Conservation (phyloP, 2,888 invertebrate species). For the Thumatha senex region DNA sequence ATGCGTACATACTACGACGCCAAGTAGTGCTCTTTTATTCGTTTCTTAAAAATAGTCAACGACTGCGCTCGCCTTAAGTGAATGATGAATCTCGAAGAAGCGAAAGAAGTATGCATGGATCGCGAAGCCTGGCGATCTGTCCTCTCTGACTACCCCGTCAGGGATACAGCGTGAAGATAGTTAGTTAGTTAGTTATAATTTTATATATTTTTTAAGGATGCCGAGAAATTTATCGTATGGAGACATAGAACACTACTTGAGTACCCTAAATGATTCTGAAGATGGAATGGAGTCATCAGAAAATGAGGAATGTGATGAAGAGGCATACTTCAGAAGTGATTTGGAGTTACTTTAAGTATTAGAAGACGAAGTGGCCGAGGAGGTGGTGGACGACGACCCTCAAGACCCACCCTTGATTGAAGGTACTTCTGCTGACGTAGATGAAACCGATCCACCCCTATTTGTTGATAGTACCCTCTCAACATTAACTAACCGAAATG, state of each 20-base stretch:
- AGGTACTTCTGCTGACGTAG: background rate
- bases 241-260: background rate
- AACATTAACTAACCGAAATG: background rate
- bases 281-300: background rate
- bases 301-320: background rate
- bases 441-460: background rate
- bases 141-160: too few species aligned
- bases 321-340: background rate
- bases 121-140: too few species aligned
- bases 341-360: background rate
- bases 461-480: background rate
- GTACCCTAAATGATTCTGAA: background rate
- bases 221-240: background rate
- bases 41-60: too few species aligned
- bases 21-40: too few species aligned
- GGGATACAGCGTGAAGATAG: too few species aligned
- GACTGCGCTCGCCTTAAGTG: too few species aligned
- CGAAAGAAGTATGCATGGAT: too few species aligned
- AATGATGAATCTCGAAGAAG: too few species aligned
- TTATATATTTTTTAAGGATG: background rate
- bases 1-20: too few species aligned
- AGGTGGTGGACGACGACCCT: background rate
- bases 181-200: too few species aligned
- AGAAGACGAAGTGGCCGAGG: background rate
- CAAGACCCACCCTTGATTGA: background rate